Base-by-base conservation (phyloP, 2,113 vertebrate genomes). In the Apteryx owenii region DNA sequence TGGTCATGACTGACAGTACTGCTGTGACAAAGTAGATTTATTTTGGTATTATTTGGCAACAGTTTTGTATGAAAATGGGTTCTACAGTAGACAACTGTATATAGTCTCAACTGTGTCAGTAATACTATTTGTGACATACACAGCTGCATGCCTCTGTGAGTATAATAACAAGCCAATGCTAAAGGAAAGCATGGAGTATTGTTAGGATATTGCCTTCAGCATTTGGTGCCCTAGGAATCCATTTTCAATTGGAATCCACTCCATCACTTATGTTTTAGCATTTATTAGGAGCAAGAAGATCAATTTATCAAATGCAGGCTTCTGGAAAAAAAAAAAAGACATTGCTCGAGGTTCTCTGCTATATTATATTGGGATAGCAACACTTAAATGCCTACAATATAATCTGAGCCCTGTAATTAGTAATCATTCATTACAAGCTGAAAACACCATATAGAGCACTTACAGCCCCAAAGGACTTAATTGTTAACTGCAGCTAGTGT, bases 341-440 rank as follows among this genome's bases (percentile, higher is more conserved):
- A 26, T 42, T 95, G 36, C 78, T 96, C 0, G 5, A 81, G 36
- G 31, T 95, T 85, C 77, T 94, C 31, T 64, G 40, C 48, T 94
- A 15, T 72, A 66, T 84, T 78, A 77, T 60, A 77, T 76, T 78
- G 44, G 72, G 33, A 46, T 85, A 94, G 42, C 62, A 86, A 58
- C 81, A 60, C 77, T 89, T 88, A 91, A 42, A 89, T 40, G 40
- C 36, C 92, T 92, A 89, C 75, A 86, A 31, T 94, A 76, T 92
- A 82, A 95, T 89, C 73, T 84, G 72, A 87, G 48, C 26, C 16
- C 53, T 93, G 62, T 85, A 96, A 95, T 96, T 85, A 97, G 70
- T 88, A 36, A 95, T 95, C 54, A 92, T 85, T 95, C 75, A 89
- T 92, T 95, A 56, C 29, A 96, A 94, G 28, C 46, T 65, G 48